A percentile compares a stretch with the other conserved stretches of the same genome.
Conservation (phyloP, 2,797 vertebrate species). For the Hyperoplus lanceolatus region DNA sequence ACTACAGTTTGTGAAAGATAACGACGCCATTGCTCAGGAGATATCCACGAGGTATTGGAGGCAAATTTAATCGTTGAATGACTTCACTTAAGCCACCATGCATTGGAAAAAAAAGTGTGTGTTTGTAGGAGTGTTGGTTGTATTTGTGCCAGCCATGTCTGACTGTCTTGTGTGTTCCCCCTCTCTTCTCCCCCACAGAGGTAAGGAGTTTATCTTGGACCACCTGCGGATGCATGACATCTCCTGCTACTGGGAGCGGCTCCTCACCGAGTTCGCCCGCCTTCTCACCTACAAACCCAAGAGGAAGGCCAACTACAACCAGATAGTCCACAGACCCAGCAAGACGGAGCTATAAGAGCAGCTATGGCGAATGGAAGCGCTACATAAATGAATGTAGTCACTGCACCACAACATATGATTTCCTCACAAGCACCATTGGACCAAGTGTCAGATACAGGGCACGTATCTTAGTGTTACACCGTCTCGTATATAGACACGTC, state of each 20-base stretch:
- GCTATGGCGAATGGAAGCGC: constrained; percentile 14
- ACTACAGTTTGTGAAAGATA: constrained; percentile 93
- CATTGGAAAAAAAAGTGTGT: neutral
- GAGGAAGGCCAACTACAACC: constrained; percentile 84
- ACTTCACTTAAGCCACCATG: no score
- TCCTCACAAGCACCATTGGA: neutral
- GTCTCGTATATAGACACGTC: neutral
- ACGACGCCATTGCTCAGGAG: constrained; percentile 90
- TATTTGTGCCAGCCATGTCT: neutral
- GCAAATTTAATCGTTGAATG: neutral
- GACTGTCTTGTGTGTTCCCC: neutral
- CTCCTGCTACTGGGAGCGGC: constrained; percentile 94
- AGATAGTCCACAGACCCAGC: constrained; percentile 81
- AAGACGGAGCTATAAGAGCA: constrained; percentile 88
- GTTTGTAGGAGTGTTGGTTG: neutral
- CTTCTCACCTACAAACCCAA: constrained; percentile 91
- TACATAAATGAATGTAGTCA: constrained; percentile 35
- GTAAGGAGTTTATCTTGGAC: constrained; percentile 90
- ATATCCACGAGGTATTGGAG: constrained; percentile 90
- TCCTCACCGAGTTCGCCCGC: constrained; percentile 90
- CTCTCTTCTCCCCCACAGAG: constrained; percentile 81
- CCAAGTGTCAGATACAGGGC: neutral
- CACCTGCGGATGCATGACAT: constrained; percentile 94
- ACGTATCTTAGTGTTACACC: neutral
- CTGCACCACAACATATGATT: neutral